Percentiles rank a stretch among this genome's conserved stretches.
Conservation (phyloP, 2,113 vertebrate genomes). For the Cepphus grylle region DNA sequence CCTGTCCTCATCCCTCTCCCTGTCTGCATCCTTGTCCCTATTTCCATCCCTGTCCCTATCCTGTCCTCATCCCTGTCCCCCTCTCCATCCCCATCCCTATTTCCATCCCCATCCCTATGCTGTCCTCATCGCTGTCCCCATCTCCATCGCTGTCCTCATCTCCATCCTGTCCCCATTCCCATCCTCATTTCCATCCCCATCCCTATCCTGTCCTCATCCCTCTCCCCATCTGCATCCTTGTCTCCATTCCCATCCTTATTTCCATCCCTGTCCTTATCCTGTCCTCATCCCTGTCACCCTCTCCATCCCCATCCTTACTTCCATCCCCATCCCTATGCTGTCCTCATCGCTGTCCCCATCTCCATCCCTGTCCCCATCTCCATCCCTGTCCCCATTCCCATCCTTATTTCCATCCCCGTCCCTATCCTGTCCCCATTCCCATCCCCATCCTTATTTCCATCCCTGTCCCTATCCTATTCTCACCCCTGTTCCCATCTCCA, state of each 20-base stretch:
- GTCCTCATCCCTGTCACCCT: background rate
- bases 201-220: background rate
- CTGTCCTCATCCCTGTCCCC: no score
- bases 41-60: no score
- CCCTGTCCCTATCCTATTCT: background rate
- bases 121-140: background rate
- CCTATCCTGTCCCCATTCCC: background rate
- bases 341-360: no score
- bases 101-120: background rate
- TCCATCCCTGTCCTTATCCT: no score
- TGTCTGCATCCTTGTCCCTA: background rate
- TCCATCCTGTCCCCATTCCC: no score
- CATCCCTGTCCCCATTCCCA: background rate
- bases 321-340: background rate
- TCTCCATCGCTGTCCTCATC: no score
- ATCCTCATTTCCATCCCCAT: background rate
- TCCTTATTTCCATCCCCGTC: background rate
- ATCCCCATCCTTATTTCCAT: no score
- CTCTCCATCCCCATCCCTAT: background rate
- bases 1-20: no score
- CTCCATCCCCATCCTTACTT: no score
- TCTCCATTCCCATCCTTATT: no score
- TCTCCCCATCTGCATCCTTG: background rate
- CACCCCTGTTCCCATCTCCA: no score
- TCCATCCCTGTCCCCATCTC: no score